phyloP scores from a whole-genome alignment of 2,113 vertebrate genomes.

The Entomyzon cyanotis region DNA sequence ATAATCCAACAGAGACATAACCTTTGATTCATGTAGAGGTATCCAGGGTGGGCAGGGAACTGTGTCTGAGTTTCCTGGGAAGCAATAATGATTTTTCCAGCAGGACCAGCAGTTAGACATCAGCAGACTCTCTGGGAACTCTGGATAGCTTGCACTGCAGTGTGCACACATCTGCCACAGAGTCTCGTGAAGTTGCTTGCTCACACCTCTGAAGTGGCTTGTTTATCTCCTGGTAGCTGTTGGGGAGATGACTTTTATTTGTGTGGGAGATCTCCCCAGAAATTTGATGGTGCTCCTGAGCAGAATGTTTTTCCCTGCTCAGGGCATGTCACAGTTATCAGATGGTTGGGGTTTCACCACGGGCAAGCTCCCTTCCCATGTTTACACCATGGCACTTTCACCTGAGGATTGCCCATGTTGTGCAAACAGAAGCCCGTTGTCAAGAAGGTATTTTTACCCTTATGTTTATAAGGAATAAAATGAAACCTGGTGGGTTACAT shows the following conservation, averaged over 20 bases:
- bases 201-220: slow-evolving; percentile 26
- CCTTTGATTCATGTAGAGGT: rapidly evolving
- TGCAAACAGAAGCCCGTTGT: not conserved
- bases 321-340: not conserved
- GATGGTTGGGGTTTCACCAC: not conserved
- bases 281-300: not conserved
- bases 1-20: not conserved
- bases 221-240: not conserved
- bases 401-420: not conserved
- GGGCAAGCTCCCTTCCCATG: not conserved
- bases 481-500: not conserved
- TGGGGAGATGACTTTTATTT: not conserved
- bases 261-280: not conserved
- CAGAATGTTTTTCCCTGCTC: not conserved
- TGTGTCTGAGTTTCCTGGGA: not conserved
- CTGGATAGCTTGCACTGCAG: not conserved
- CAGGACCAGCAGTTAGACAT: not conserved
- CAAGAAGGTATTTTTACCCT: not conserved
- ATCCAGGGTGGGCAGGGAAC: not conserved
- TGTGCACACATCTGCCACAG: not conserved
- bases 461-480: not conserved
- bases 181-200: not conserved
- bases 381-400: not conserved
- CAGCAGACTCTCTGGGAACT: not conserved
- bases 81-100: not conserved